phyloP scores from a whole-genome alignment of 2,113 vertebrate species.

The Zapus hudsonius region DNA sequence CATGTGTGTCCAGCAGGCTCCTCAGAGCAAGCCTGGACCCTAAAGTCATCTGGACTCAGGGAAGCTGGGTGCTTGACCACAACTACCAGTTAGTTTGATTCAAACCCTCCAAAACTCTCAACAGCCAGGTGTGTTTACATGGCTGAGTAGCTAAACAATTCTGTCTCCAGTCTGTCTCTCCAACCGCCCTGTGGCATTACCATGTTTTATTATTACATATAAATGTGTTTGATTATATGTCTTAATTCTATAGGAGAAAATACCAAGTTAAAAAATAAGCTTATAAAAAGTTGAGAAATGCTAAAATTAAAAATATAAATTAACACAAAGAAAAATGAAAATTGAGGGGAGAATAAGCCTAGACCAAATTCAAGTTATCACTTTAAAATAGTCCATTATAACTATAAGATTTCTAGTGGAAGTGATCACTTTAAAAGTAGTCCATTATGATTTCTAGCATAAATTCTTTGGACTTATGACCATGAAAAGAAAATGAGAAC shows the following conservation, averaged over 20 bases:
- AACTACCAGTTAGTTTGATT: not conserved
- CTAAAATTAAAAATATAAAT: not conserved
- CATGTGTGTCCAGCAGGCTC: not conserved
- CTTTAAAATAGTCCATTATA: not conserved
- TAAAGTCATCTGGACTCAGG: not conserved
- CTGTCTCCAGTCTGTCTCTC: not conserved
- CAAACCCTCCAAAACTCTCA: not conserved
- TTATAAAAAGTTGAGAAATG: not conserved
- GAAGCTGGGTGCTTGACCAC: not conserved
- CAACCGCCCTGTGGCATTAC: not conserved
- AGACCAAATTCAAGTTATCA: not conserved
- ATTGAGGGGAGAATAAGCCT: not conserved
- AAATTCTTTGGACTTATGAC: not conserved
- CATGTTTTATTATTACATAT: not conserved
- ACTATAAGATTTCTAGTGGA: not conserved
- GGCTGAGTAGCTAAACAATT: not conserved
- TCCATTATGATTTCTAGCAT: not conserved
- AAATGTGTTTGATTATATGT: too few relatives aligned
- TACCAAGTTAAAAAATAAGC: not conserved
- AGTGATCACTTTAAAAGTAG: not conserved
- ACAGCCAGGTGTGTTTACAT: not conserved
- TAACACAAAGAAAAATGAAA: not conserved
- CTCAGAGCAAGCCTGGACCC: not conserved
- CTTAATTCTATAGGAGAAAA: not conserved
- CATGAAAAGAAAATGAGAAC: not conserved